Base-by-base conservation (phyloP, 2,797 vertebrate species). In the Spheniscus humboldti region DNA sequence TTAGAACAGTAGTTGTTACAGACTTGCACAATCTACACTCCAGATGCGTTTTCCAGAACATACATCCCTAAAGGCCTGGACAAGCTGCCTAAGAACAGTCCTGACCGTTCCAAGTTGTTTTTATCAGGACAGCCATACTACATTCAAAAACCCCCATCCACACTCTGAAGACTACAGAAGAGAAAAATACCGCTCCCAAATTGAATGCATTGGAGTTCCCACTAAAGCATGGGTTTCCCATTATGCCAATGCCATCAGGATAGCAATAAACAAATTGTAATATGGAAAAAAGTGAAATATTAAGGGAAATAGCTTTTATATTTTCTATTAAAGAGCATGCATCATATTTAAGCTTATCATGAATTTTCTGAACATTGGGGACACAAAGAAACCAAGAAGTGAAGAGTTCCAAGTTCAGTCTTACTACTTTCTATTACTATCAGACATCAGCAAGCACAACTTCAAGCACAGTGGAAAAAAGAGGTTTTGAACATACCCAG, bases 131-230 rank as follows among this genome's bases (percentile, higher is more conserved):
- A 76, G 47, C 15, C 20, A 22, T 2, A 35, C 6, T 16, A 9
- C 7, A 12, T 15, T 47, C 71, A 82, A 75, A 80, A 55, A 7
- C 5, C 10, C 3, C 22, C 19, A 19, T 15, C 75, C 31, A 55
- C 18, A 37, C 11, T 37, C 56, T 18, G 18, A 88, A 86, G 13
- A 8, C 31, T 41, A 45, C 13, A 77, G 28, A 86, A n/a, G 13
- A 69, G 11, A 52, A 64, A 64, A 56, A 27, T 2, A 69, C 15
- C 31, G 35, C 20, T 62, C 31, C 60, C 18, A 67, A 18, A 27
- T 0, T 4, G 11, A 1, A n/a, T 5, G 3, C 10, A 11, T 1
- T 24, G 13, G 23, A 60, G n/a, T n/a, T 37, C 9, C 57, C 41
- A 43, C 53, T 50, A 30, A n/a, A 64, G 13, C 30, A 28, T 6